Evolutionary conservation across 1,140 invertebrate species (phyloP), one percentile per base, ranked within the genome.

Genomic region (Thaumetopoea pityocampa): DNA sequence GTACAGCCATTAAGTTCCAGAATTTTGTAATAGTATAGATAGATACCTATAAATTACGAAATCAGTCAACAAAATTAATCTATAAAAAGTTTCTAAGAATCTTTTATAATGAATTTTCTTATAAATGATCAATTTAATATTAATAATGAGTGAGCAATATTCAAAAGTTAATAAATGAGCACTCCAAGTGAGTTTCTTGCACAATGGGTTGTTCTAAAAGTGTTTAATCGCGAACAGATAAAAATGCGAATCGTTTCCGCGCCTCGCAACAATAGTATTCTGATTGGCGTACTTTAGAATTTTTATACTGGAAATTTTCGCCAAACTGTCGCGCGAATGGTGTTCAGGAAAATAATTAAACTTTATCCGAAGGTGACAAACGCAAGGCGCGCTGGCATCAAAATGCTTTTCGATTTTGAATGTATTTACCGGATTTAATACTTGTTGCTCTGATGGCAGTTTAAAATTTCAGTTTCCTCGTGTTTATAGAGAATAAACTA

Each of bases 281-380:
- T 50, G 46, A 53, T 53, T 54, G 44, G 35, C 44, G 29, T 28
- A 42, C 22, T 52, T 46, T 10, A 33, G 27, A 42, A 37, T 55
- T 53, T 49, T 49, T 30, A 33, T 33, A 18, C 28, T 44, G 28
- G n/a, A 46, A 43, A 45, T 35, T n/a, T 47, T 44, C 36, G 16
- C 5, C 15, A 28, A 48, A 51, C 34, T 47, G 35, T 11, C 22
- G 23, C 19, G 32, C 19, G 28, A 43, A 51, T 11, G 42, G 23
- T 35, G 53, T 58, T 58, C 22, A 58, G 53, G 50, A 53, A 62
- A 68, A 60, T 68, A 65, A 65, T 59, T 61, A 62, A 56, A 53
- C 50, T 55, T 49, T 58, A 51, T 46, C n/a, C 29, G 20, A 14
- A 5, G 33, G 49, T 59, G 64, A 57, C 60, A 57, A 57, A 58